These are phyloP conservation scores for Epiblema foenella DNA, from an alignment of 2,888 invertebrate genomes.

Conservation along the genomic window DNA sequence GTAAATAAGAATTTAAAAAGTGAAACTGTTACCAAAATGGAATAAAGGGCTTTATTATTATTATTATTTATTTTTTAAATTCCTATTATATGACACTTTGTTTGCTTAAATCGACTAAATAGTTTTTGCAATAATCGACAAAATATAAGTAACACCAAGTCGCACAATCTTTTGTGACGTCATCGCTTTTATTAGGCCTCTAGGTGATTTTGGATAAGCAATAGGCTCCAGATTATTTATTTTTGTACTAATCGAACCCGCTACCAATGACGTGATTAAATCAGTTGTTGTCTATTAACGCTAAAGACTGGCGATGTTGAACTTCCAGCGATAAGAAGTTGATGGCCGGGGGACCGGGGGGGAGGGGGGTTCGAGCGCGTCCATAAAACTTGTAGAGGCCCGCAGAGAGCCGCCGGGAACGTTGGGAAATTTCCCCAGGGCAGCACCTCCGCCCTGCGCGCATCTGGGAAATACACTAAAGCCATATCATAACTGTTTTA, in stretches of 20 bases:
- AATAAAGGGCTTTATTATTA: too few relatives aligned
- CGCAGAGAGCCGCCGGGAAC: constrained; percentile 79
- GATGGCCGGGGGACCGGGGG: constrained; percentile 60
- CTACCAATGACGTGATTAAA: constrained; percentile 29
- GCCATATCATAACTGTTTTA: constrained; percentile 85
- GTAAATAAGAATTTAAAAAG: too few relatives aligned
- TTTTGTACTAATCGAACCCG: background rate
- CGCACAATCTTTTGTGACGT: too few relatives aligned
- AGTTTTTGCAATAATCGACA: too few relatives aligned
- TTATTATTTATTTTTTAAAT: too few relatives aligned
- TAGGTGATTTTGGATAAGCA: too few relatives aligned
- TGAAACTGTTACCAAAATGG: too few relatives aligned
- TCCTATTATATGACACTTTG: too few relatives aligned
- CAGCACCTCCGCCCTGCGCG: constrained; percentile 64
- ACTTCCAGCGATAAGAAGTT: constrained; percentile 75
- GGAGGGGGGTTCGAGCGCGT: constrained; percentile 73
- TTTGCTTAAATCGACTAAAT: too few relatives aligned
- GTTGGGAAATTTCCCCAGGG: constrained; percentile 80
- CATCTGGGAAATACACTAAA: constrained; percentile 82
- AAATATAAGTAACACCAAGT: too few relatives aligned
- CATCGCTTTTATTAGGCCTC: too few relatives aligned
- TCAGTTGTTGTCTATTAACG: constrained; percentile 43
- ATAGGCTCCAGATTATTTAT: too few relatives aligned
- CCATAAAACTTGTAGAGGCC: constrained; percentile 84
- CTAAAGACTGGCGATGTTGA: constrained; percentile 59